Conservation (phyloP, 2,888 invertebrate genomes). For the Pollenia amentaria region DNA sequence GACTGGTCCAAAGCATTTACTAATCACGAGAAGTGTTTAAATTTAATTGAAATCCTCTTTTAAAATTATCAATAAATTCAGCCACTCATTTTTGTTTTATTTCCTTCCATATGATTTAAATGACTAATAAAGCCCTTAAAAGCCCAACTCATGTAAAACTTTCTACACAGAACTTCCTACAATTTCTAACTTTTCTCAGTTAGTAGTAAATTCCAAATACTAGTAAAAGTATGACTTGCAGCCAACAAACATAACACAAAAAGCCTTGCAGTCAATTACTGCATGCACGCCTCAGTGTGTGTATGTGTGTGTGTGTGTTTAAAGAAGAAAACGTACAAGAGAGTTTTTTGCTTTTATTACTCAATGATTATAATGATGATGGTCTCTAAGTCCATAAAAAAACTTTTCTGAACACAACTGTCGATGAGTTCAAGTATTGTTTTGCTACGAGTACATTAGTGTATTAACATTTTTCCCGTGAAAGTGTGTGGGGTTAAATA, state of each 20-base stretch:
- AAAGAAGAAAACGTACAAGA: neutral
- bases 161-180: neutral
- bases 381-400: constrained; percentile 23
- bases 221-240: constrained; percentile 24
- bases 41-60: too few species aligned
- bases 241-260: constrained; percentile 7
- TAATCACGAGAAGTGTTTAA: too few species aligned
- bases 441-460: neutral
- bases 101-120: neutral
- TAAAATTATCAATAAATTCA: neutral
- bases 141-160: neutral
- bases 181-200: constrained; percentile 10
- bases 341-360: neutral
- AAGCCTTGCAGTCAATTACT: constrained; percentile 39
- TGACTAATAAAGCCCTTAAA: neutral
- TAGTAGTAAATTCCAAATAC: constrained; percentile 4
- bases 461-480: constrained; percentile 4
- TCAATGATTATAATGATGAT: neutral
- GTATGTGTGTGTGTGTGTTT: neutral
- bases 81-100: neutral
- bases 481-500: constrained; percentile 19
- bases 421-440: neutral
- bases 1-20: too few species aligned
- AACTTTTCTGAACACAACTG: constrained; percentile 23
- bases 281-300: neutral